Evolutionary conservation across 2,113 vertebrate genomes (phyloP), one percentile per base, ranked within the genome.

Genomic region (Phaetusa simplex): DNA sequence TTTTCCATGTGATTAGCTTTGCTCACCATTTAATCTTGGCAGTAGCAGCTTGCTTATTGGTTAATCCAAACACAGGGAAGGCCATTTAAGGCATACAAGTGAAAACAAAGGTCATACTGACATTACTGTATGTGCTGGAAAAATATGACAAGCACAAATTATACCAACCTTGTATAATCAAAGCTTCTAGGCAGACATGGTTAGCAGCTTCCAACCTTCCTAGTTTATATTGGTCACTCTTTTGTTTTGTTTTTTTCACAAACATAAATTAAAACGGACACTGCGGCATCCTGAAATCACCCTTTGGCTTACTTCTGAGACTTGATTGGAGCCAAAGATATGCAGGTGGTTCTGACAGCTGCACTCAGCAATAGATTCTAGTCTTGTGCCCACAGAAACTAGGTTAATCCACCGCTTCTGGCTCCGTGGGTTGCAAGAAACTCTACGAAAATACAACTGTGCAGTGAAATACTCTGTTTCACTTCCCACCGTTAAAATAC

Each of bases 301-400:
- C 83, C 88, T 79, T 87, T 88, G 88, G 74, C 94, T 96, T 89
- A 38, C 45, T 94, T 95, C 36, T 91, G 67, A 93, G 53, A 58
- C 65, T 89, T 89, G 49, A 61, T 11, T 53, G 26, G 59, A 86
- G 90, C 70, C 78, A 66, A n/a, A 95, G 82, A 94, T 29, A 30
- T 4, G 79, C 95, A 91, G 85, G 92, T 97, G 96, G 86, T 83
- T 91, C 93, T 94, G 94, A 93, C 96, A 97, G 93, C 91, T 94
- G 93, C 89, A 59, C 93, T 91, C 81, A 53, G 91, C 86, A 87
- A 94, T 84, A 74, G 85, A 83, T 47, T 73, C n/a, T 23, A 56
- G 85, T 26, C 43, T 47, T 93, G 59, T 85, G 69, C 74, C 91
- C 67, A 36, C 52, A 59, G 82, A 94, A 96, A 95, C 29, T 95